A percentile compares a stretch with the other conserved stretches of the same genome.
Evolutionary conservation across 2,888 invertebrate genomes (phyloP).

Genomic region (Diadromus collaris): DNA sequence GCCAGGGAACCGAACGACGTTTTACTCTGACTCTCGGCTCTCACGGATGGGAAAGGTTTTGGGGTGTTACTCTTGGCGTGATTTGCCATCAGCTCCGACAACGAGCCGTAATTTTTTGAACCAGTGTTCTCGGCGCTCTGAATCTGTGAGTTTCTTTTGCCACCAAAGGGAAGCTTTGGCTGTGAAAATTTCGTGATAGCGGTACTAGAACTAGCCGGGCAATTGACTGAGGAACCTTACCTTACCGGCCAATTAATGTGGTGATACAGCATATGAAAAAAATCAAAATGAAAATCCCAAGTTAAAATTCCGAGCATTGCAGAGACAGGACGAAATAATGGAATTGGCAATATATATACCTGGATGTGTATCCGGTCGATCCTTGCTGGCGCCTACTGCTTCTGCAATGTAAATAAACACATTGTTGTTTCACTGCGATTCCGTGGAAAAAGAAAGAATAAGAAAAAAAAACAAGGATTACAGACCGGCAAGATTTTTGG

Average conservation of each 20-base stretch:
- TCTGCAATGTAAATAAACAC: slow-evolving; percentile 58
- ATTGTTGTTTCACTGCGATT: not conserved
- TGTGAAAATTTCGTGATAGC: slow-evolving; percentile 55
- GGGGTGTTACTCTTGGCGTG: slow-evolving; percentile 38
- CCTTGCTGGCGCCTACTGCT: slow-evolving; percentile 52
- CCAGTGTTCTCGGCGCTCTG: slow-evolving; percentile 1
- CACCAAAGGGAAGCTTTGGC: slow-evolving; percentile 64
- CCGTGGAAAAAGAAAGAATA: slow-evolving; percentile 50
- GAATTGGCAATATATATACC: slow-evolving; percentile 66
- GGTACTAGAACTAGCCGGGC: slow-evolving; percentile 48
- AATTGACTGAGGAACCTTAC: slow-evolving; percentile 76
- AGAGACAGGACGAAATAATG: not conserved
- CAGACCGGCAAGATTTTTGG: slow-evolving; percentile 71
- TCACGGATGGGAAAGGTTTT: not conserved
- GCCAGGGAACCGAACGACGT: slow-evolving; percentile 70
- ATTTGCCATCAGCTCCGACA: slow-evolving; percentile 41
- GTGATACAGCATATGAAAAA: slow-evolving; percentile 71
- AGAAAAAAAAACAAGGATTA: slow-evolving; percentile 44
- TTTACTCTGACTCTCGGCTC: slow-evolving; percentile 25
- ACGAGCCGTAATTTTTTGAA: slow-evolving; percentile 37
- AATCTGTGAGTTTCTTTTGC: slow-evolving; percentile 28
- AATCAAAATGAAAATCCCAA: slow-evolving; percentile 65
- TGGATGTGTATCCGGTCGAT: slow-evolving; percentile 64
- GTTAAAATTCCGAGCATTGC: slow-evolving; percentile 46
- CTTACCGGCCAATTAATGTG: slow-evolving; percentile 74